phyloP scores from a whole-genome alignment of 2,888 invertebrate genomes.

The Polydrusus cervinus region DNA sequence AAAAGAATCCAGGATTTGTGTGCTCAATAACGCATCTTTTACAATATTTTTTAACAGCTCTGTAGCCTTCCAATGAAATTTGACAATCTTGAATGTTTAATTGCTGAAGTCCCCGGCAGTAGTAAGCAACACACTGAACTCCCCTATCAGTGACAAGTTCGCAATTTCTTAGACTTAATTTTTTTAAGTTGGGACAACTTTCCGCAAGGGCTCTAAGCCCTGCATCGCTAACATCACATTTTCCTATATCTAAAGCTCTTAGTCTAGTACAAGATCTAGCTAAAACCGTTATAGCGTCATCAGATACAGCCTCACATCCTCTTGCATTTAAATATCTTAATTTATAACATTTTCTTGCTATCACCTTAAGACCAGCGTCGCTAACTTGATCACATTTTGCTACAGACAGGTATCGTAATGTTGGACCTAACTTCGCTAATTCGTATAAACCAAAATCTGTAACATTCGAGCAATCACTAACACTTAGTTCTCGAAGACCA shows the following conservation, averaged over 20 bases:
- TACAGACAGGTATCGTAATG: conserved; percentile 92
- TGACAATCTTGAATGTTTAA: conserved; percentile 95
- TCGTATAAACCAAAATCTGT: conserved; percentile 95
- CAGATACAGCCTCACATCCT: conserved; percentile 95
- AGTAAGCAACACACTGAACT: conserved; percentile 90
- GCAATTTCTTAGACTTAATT: conserved; percentile 91
- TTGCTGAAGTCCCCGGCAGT: conserved; percentile 91
- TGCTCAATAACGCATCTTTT: conserved; percentile 95
- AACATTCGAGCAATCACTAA: conserved; percentile 91
- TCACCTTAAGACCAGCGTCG: conserved; percentile 90
- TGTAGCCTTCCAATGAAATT: conserved; percentile 90
- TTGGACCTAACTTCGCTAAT: conserved; percentile 89
- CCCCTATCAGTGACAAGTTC: conserved; percentile 93
- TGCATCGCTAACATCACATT: conserved; percentile 94
- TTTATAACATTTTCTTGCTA: conserved; percentile 91
- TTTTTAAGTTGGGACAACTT: conserved; percentile 92
- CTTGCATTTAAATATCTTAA: conserved; percentile 91
- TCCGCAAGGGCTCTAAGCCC: conserved; percentile 90
- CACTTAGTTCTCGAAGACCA: conserved; percentile 88
- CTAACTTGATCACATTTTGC: conserved; percentile 95
- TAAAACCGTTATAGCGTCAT: conserved; percentile 90
- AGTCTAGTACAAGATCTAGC: conserved; percentile 90
- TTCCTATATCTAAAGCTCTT: conserved; percentile 91
- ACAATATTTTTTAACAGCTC: conserved; percentile 94
- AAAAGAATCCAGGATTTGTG: conserved; percentile 95